Percentiles rank a stretch among this genome's conserved stretches.
Conservation (phyloP, 2,113 vertebrate species). For the Hemichromis elongatus region DNA sequence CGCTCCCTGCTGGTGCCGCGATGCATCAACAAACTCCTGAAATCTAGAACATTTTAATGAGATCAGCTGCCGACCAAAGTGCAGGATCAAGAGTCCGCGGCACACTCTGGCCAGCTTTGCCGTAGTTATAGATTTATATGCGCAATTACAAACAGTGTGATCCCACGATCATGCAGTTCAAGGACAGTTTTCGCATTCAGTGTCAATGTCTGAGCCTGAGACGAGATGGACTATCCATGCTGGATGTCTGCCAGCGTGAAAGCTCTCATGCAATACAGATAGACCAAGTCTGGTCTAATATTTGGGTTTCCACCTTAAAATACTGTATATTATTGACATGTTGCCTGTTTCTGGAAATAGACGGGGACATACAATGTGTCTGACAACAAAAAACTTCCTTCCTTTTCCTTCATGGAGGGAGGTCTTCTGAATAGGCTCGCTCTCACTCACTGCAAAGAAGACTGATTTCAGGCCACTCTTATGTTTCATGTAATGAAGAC, state of each 20-base stretch:
- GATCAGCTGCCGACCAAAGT: background rate
- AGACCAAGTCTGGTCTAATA: background rate
- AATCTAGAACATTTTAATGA: background rate
- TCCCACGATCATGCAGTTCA: background rate
- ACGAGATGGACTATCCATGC: background rate
- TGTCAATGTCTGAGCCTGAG: background rate
- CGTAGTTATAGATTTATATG: background rate
- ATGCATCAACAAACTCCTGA: background rate
- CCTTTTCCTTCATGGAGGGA: slow-evolving; percentile 19
- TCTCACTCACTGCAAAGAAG: background rate
- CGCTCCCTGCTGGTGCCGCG: background rate
- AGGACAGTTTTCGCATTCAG: background rate
- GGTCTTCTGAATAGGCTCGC: background rate
- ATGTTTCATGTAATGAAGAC: background rate
- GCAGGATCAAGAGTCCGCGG: background rate
- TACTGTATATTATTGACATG: background rate
- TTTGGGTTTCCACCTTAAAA: background rate
- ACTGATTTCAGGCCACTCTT: background rate
- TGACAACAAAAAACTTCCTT: slow-evolving; percentile 62
- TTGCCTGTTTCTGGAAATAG: slow-evolving; percentile 29
- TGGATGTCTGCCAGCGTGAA: background rate
- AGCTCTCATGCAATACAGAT: background rate
- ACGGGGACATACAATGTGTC: slow-evolving; percentile 19
- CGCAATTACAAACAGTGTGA: background rate
- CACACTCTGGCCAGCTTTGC: background rate